phyloP scores from a whole-genome alignment of 2,888 invertebrate species.

The Drosophila incognita region DNA sequence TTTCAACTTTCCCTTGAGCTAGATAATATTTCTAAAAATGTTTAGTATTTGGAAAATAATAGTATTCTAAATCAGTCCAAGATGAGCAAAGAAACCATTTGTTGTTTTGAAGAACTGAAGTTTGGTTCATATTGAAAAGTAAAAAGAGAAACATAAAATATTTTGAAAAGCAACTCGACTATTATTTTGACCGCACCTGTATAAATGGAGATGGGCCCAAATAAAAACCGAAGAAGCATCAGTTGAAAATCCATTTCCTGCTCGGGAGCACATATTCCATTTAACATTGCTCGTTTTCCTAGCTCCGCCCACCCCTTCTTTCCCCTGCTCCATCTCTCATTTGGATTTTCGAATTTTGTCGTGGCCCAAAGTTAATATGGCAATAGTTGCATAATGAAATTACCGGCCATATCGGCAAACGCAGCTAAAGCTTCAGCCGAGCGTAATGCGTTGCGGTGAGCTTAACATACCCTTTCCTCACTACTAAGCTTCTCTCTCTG shows the following conservation, averaged over 20 bases:
- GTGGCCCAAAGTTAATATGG: conserved; percentile 70
- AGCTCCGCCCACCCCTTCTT: background rate
- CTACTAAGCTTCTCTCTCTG: background rate
- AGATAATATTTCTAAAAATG: no score
- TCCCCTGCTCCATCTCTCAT: background rate
- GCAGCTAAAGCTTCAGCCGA: conserved; percentile 39
- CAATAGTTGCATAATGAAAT: conserved; percentile 81
- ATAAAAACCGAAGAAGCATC: conserved; percentile 20
- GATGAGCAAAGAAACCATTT: background rate
- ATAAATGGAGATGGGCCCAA: background rate
- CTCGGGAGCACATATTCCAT: conserved; percentile 46
- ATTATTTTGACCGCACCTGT: background rate
- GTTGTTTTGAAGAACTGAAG: background rate
- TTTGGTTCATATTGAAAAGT: background rate
- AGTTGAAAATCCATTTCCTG: conserved; percentile 78
- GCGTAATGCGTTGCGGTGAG: conserved; percentile 49
- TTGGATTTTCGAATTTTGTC: conserved; percentile 22
- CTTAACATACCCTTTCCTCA: conserved; percentile 12
- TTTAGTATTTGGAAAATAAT: no score
- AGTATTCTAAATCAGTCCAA: no score
- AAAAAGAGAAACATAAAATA: background rate
- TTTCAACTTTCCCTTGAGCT: no score
- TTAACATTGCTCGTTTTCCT: conserved; percentile 25
- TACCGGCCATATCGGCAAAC: conserved; percentile 64
- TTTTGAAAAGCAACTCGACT: background rate